These are phyloP conservation scores for Cyanistes caeruleus DNA, from an alignment of 2,113 vertebrate genomes.

Conservation along the genomic window DNA sequence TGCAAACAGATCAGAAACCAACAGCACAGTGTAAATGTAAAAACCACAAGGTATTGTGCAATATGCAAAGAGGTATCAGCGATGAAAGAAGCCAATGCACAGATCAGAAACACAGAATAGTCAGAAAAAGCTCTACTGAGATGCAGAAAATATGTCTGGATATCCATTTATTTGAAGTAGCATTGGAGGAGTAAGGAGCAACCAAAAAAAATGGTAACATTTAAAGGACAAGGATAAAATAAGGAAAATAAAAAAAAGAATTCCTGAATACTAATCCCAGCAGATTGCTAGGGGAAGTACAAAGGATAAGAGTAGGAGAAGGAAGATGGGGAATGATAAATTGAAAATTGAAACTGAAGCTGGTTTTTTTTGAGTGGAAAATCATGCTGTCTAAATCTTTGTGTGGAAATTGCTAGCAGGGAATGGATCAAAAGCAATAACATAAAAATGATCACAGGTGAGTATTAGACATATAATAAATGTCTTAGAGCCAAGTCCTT, in stretches of 20 bases:
- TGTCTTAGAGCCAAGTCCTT: background rate
- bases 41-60: background rate
- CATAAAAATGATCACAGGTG: background rate
- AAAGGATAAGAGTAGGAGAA: background rate
- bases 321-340: background rate
- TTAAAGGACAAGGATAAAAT: accelerated
- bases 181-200: background rate
- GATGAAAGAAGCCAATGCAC: background rate
- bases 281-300: background rate
- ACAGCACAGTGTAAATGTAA: background rate
- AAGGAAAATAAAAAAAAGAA: background rate
- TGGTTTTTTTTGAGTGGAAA: background rate
- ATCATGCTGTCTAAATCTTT: background rate
- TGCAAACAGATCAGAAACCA: background rate
- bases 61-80: background rate
- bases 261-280: background rate
- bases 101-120: background rate
- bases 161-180: background rate
- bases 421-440: background rate
- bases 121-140: background rate
- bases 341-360: background rate
- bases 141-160: background rate
- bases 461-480: background rate
- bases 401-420: background rate
- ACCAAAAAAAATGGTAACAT: background rate